phyloP scores from a whole-genome alignment of 2,113 vertebrate species.

The Petaurus breviceps region DNA sequence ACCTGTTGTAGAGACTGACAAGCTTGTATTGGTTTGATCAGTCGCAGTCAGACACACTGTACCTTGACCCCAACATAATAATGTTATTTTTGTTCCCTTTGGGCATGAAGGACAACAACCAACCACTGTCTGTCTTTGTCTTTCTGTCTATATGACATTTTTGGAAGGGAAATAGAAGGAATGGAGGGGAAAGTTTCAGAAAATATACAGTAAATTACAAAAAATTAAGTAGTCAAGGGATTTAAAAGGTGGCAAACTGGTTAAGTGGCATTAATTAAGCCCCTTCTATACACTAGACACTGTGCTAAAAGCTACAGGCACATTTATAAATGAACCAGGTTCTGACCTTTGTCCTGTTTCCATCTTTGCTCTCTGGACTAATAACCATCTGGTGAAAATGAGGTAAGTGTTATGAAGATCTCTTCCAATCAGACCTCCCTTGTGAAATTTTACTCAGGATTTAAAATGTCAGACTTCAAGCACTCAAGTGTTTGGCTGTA shows the following conservation, averaged over 20 bases:
- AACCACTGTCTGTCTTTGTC: background rate
- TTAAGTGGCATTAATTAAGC: background rate
- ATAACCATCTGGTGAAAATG: background rate
- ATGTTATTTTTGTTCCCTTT: too few species aligned
- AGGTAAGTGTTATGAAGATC: background rate
- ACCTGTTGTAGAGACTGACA: too few species aligned
- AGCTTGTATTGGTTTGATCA: too few species aligned
- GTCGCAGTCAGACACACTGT: too few species aligned
- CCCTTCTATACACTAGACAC: background rate
- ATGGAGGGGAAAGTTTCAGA: too few species aligned
- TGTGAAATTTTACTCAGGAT: background rate
- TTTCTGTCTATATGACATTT: too few species aligned
- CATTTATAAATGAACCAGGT: background rate
- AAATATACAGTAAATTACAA: too few species aligned
- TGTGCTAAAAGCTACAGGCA: background rate
- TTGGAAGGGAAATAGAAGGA: too few species aligned
- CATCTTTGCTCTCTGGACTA: background rate
- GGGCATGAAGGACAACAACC: too few species aligned
- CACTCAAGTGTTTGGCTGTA: background rate
- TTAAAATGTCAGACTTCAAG: background rate
- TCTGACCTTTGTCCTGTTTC: background rate
- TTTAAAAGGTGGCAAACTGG: background rate
- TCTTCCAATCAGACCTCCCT: background rate
- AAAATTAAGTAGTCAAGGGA: too few species aligned
- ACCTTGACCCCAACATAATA: too few species aligned